Conservation (phyloP, 2,113 vertebrate genomes). For the Cephalopholis sonnerati region DNA sequence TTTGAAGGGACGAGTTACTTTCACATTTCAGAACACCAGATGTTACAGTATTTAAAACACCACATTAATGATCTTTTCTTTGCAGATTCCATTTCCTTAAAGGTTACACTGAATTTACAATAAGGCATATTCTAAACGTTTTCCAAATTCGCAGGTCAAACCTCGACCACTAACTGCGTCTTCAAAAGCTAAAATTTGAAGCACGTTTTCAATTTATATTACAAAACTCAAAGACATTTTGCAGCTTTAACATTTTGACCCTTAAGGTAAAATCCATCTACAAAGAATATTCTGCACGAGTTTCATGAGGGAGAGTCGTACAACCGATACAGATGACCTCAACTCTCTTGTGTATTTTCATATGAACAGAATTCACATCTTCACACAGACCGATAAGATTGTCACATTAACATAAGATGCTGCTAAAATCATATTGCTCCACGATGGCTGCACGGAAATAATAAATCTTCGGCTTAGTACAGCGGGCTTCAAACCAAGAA, state of each 20-base stretch:
- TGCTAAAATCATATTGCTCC: slow-evolving; percentile 52
- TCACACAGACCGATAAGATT: slow-evolving; percentile 69
- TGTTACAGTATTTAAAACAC: slow-evolving; percentile 38
- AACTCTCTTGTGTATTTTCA: not conserved
- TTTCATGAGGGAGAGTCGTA: slow-evolving; percentile 18
- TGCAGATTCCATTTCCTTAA: slow-evolving; percentile 42
- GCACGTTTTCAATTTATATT: slow-evolving; percentile 35
- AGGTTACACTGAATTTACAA: slow-evolving; percentile 44
- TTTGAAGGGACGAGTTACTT: slow-evolving; percentile 31
- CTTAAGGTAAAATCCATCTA: slow-evolving; percentile 35
- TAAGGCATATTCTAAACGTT: slow-evolving; percentile 68
- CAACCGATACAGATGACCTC: not conserved
- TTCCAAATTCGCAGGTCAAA: slow-evolving; percentile 29
- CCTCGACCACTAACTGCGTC: not conserved
- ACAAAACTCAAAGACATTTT: slow-evolving; percentile 39
- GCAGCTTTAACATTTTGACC: slow-evolving; percentile 36
- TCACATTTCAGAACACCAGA: slow-evolving; percentile 46
- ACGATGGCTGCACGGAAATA: slow-evolving; percentile 31
- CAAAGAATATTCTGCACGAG: slow-evolving; percentile 31
- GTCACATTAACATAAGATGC: slow-evolving; percentile 72
- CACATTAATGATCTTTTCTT: slow-evolving; percentile 25
- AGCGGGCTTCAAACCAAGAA: slow-evolving; percentile 5
- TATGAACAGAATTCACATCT: slow-evolving; percentile 46
- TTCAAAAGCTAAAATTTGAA: slow-evolving; percentile 26
- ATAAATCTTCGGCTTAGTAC: slow-evolving; percentile 34